A percentile compares a stretch with the other conserved stretches of the same genome.
Evolutionary conservation across 2,113 vertebrate species (phyloP).

Genomic region (Sceloporus tristichus): DNA sequence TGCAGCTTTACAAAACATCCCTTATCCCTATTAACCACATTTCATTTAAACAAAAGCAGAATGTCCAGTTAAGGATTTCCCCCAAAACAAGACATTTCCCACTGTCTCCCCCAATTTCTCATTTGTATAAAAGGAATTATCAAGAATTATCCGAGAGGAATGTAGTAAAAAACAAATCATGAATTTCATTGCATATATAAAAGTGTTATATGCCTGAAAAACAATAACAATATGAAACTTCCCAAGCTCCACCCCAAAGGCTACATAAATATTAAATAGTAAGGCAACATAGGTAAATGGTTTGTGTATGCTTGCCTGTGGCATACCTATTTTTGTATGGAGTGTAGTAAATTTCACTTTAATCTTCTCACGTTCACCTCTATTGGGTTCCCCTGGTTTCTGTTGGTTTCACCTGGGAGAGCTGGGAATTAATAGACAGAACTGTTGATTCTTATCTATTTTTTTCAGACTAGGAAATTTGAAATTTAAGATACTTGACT

Average conservation of each 20-base stretch:
- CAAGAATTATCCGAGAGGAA: background rate
- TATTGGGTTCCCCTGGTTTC: slow-evolving; percentile 22
- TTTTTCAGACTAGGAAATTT: slow-evolving; percentile 28
- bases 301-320: background rate
- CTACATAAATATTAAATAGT: slow-evolving; percentile 14
- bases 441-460: slow-evolving; percentile 20
- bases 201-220: background rate
- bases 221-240: slow-evolving; percentile 20
- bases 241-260: background rate
- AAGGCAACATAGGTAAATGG: background rate
- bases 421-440: slow-evolving; percentile 33
- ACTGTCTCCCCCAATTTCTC: background rate
- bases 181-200: background rate
- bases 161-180: background rate
- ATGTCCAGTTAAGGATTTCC: background rate
- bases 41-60: background rate
- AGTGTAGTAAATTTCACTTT: background rate
- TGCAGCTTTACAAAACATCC: background rate
- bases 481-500: slow-evolving; percentile 1
- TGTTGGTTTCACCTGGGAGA: slow-evolving; percentile 40
- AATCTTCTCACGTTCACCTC: slow-evolving; percentile 6
- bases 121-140: slow-evolving; percentile 7
- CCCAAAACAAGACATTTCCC: background rate
- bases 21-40: background rate
- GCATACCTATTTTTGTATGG: slow-evolving; percentile 6